A percentile compares a stretch with the other conserved stretches of the same genome.
Conservation (phyloP, 2,797 vertebrate genomes). For the Lemur catta region DNA sequence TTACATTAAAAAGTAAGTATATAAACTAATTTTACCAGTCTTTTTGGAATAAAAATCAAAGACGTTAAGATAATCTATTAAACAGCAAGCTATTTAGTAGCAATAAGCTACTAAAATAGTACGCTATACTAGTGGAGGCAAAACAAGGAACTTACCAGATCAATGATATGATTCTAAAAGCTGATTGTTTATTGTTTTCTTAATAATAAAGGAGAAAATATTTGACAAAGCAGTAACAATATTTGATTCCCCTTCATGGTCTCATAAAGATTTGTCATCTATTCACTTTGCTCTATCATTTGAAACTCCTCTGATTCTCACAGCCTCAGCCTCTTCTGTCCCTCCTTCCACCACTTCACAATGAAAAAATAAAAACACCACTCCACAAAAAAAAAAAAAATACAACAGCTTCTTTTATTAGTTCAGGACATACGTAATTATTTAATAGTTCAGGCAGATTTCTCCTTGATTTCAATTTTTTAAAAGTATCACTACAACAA, state of each 20-base stretch:
- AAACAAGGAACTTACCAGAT: background rate
- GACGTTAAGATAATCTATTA: background rate
- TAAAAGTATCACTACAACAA: slow-evolving; percentile 20
- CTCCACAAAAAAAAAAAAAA: background rate
- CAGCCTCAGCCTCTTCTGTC: background rate
- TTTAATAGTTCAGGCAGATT: background rate
- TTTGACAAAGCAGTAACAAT: background rate
- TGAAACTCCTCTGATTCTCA: background rate
- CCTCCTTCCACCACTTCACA: background rate
- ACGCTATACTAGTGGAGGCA: background rate
- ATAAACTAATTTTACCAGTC: background rate
- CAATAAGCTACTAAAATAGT: too few relatives aligned
- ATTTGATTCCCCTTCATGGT: background rate
- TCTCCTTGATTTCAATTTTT: background rate
- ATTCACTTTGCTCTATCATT: background rate
- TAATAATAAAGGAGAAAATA: background rate
- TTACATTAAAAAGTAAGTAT: background rate
- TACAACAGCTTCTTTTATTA: slow-evolving; percentile 9
- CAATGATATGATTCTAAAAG: background rate
- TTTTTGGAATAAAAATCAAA: background rate
- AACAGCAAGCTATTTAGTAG: background rate
- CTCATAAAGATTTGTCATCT: background rate
- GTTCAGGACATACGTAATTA: background rate
- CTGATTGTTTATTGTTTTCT: background rate
- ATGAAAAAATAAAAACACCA: background rate